Evolutionary conservation across 2,113 vertebrate genomes (phyloP).

Genomic region (Lagenorhynchus albirostris): DNA sequence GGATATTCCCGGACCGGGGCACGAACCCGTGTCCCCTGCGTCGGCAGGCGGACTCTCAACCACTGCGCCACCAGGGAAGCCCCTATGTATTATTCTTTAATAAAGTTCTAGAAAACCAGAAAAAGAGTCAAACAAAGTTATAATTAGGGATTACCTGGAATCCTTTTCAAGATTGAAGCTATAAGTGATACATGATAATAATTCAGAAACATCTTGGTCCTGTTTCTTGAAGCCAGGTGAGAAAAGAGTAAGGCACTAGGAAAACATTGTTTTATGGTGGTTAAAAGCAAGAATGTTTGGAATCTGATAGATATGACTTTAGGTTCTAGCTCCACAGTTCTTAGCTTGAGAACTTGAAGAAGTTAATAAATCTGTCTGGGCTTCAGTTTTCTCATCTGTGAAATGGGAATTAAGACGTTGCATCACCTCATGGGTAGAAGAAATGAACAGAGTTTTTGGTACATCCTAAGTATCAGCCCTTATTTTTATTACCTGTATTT

Average conservation of each 20-base stretch:
- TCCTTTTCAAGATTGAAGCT: neutral
- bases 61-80: too few relatives aligned
- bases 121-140: neutral
- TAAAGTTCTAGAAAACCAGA: neutral
- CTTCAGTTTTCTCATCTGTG: neutral
- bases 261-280: neutral
- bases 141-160: neutral
- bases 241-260: neutral
- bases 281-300: neutral
- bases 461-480: neutral
- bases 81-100: neutral
- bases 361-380: neutral
- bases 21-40: too few relatives aligned
- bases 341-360: neutral
- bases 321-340: neutral
- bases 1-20: too few relatives aligned
- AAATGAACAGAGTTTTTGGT: neutral
- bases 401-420: neutral
- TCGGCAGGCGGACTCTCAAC: too few relatives aligned
- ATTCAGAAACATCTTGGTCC: neutral
- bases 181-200: neutral
- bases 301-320: neutral
- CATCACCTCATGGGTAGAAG: neutral
- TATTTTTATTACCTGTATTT: neutral
- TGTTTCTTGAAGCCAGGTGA: neutral